Conservation (phyloP, 2,797 vertebrate species). For the Falco concolor region DNA sequence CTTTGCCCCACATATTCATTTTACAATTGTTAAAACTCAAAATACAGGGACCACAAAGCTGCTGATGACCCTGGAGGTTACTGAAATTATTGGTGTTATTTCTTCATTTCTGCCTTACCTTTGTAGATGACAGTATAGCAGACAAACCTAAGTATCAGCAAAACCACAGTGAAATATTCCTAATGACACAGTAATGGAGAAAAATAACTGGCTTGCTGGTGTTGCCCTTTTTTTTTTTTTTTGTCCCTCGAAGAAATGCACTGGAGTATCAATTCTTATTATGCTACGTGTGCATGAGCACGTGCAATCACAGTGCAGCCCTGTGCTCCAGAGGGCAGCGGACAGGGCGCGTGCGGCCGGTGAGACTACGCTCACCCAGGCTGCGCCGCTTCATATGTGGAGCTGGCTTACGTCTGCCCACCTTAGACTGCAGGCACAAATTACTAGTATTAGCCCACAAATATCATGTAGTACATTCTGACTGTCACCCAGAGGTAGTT, state of each 20-base stretch:
- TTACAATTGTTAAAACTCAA: background rate
- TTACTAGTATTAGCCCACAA: background rate
- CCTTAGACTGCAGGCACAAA: background rate
- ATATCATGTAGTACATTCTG: rapidly evolving
- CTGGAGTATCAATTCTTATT: background rate
- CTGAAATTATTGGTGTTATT: background rate
- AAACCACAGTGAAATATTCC: background rate
- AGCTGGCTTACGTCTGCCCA: background rate
- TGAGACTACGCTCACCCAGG: background rate
- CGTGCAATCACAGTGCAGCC: background rate
- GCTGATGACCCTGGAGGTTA: background rate
- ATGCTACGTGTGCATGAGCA: background rate
- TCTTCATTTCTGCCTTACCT: background rate
- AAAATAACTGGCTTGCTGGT: background rate
- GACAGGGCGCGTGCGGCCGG: rapidly evolving
- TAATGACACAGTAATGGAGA: background rate
- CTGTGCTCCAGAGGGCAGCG: background rate
- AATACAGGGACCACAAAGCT: background rate
- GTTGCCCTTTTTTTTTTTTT: background rate
- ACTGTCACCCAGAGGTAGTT: background rate
- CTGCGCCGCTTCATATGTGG: rapidly evolving
- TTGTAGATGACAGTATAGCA: background rate
- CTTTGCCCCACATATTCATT: background rate
- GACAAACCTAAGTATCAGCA: background rate
- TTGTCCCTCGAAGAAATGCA: background rate